phyloP scores from a whole-genome alignment of 2,888 invertebrate genomes.

The Empis livida region DNA sequence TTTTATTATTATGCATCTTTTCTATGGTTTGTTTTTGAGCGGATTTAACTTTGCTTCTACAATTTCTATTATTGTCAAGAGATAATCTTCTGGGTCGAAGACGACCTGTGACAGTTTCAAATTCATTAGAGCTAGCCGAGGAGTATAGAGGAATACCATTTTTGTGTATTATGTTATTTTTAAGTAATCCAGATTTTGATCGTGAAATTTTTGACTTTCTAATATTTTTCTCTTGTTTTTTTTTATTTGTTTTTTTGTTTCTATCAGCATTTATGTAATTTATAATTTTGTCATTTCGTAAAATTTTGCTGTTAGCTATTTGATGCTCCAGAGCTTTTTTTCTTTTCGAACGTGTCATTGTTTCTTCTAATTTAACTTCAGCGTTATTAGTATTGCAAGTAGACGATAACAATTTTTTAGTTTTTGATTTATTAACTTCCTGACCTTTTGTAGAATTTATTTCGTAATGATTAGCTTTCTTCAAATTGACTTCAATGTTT shows the following conservation, averaged over 20 bases:
- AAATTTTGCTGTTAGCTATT: conserved; percentile 31
- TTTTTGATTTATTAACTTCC: too few relatives aligned
- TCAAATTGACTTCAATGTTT: too few relatives aligned
- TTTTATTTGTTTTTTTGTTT: conserved; percentile 7
- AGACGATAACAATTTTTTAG: too few relatives aligned
- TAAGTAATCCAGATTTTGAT: too few relatives aligned
- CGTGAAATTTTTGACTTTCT: too few relatives aligned
- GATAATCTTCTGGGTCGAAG: conserved; percentile 4
- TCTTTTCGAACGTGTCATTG: conserved; percentile 35
- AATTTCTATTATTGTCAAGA: conserved; percentile 6
- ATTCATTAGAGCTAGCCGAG: neutral
- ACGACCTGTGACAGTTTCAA: conserved; percentile 6
- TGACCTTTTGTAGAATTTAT: too few relatives aligned
- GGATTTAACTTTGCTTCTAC: conserved; percentile 2
- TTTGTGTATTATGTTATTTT: too few relatives aligned
- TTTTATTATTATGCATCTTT: conserved; percentile 8
- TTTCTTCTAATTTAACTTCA: conserved; percentile 23
- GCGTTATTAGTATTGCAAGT: too few relatives aligned
- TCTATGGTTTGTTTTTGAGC: conserved; percentile 1
- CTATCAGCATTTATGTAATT: too few relatives aligned
- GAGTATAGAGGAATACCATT: too few relatives aligned
- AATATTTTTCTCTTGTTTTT: conserved; percentile 19
- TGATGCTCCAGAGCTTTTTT: conserved; percentile 31
- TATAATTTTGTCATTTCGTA: conserved; percentile 32
- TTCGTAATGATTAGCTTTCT: too few relatives aligned